Evolutionary conservation across 2,888 invertebrate species (phyloP).

Genomic region (Amphipoea lucens): DNA sequence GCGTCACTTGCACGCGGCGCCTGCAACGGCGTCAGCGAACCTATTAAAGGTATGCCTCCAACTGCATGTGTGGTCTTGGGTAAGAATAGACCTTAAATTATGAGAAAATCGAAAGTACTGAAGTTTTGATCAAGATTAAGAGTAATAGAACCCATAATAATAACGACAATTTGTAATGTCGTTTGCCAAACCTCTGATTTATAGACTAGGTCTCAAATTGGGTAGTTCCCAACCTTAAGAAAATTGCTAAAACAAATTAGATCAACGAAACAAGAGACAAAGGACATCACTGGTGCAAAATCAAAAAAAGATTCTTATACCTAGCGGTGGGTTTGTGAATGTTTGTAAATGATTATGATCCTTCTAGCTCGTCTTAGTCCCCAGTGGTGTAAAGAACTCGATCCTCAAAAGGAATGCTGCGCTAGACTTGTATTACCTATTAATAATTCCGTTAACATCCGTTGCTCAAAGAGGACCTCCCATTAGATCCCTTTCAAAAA

Average conservation of each 20-base stretch:
- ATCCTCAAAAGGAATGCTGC: slow-evolving; percentile 7
- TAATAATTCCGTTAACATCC: slow-evolving; percentile 37
- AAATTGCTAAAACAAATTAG: not conserved
- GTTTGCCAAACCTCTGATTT: not conserved
- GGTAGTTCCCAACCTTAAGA: not conserved
- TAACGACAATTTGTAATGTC: not conserved
- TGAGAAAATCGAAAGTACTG: not conserved
- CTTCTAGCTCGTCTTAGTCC: not conserved
- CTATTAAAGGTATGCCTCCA: slow-evolving; percentile 58
- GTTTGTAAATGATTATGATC: not conserved
- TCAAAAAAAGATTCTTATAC: not conserved
- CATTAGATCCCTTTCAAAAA: slow-evolving; percentile 42
- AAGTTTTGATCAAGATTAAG: not conserved
- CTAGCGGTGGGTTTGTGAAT: not conserved
- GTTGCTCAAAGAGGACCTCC: slow-evolving; percentile 34
- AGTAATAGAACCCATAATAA: not conserved
- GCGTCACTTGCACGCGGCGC: slow-evolving; percentile 64
- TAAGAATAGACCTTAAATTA: slow-evolving; percentile 14
- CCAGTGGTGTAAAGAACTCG: not conserved
- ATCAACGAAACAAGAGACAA: not conserved
- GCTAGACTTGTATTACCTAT: not conserved
- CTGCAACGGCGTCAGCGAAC: slow-evolving; percentile 59
- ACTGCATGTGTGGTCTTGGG: slow-evolving; percentile 58
- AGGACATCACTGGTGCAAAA: not conserved
- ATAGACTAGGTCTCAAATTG: not conserved